These are phyloP conservation scores for Platysternon megacephalum DNA, from an alignment of 2,113 vertebrate genomes.

Conservation along the genomic window DNA sequence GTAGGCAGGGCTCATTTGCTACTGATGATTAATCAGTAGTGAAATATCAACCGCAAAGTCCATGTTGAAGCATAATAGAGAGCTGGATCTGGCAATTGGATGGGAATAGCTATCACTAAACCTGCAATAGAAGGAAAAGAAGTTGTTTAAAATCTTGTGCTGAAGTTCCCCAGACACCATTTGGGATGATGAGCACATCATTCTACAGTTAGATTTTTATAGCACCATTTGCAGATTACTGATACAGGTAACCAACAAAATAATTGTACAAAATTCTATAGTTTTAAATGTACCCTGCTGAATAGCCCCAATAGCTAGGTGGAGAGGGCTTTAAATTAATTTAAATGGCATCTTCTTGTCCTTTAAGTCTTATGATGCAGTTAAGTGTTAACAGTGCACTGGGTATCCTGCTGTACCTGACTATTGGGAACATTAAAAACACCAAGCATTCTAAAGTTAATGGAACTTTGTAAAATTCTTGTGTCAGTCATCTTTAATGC, in stretches of 20 bases:
- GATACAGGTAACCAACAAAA: neutral
- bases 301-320: neutral
- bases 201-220: neutral
- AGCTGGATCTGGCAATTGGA: neutral
- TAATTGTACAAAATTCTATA: neutral
- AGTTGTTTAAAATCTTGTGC: neutral
- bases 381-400: neutral
- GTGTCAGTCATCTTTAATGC: neutral
- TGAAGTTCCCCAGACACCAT: neutral
- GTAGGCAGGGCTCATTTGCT: neutral
- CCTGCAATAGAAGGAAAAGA: neutral
- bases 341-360: neutral
- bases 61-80: neutral
- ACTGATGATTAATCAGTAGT: neutral
- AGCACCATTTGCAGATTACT: neutral
- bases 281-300: neutral
- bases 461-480: neutral
- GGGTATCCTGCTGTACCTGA: neutral
- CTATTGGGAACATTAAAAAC: too few species aligned
- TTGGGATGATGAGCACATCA: accelerated
- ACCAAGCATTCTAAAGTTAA: accelerated
- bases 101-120: neutral
- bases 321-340: neutral
- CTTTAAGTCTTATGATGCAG: neutral
- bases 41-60: neutral